phyloP scores from a whole-genome alignment of 1,140 invertebrate genomes.

The Sycophila sp. region DNA sequence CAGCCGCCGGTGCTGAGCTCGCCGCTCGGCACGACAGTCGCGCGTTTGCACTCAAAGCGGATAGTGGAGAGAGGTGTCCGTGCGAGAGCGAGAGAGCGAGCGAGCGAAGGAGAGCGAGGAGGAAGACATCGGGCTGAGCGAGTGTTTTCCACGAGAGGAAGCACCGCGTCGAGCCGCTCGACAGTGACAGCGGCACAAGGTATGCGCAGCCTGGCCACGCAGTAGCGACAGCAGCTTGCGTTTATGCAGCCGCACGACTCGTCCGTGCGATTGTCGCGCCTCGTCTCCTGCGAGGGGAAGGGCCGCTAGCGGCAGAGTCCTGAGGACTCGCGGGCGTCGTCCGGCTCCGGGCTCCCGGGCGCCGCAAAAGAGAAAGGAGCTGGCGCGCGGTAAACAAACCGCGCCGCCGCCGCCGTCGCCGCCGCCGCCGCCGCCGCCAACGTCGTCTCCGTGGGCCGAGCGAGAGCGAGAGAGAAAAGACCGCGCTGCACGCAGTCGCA shows the following conservation, averaged over 20 bases:
- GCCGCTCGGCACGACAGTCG: conserved; percentile 58
- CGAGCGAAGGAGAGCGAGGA: conserved; percentile 1
- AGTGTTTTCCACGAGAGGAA: background rate
- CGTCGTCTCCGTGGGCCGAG: background rate
- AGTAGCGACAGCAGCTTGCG: background rate
- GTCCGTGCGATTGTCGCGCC: too few relatives aligned
- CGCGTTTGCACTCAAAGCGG: conserved; percentile 64
- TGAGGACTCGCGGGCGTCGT: background rate
- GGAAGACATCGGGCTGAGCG: background rate
- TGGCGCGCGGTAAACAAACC: conserved; percentile 5
- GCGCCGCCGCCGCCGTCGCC: background rate
- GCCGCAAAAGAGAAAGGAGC: background rate
- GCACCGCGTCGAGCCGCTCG: background rate
- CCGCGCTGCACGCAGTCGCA: conserved; percentile 30
- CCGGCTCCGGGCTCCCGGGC: background rate
- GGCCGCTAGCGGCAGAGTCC: too few relatives aligned
- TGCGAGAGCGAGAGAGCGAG: conserved; percentile 7
- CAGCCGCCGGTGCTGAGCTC: conserved; percentile 52
- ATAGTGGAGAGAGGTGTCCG: conserved; percentile 43
- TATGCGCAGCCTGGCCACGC: background rate
- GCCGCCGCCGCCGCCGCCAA: background rate
- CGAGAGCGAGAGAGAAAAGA: background rate
- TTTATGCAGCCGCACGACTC: too few relatives aligned
- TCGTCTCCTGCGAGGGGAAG: too few relatives aligned
- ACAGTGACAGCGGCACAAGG: background rate